phyloP scores from a whole-genome alignment of 2,888 invertebrate species.

The Drepanosiphum platanoidis region DNA sequence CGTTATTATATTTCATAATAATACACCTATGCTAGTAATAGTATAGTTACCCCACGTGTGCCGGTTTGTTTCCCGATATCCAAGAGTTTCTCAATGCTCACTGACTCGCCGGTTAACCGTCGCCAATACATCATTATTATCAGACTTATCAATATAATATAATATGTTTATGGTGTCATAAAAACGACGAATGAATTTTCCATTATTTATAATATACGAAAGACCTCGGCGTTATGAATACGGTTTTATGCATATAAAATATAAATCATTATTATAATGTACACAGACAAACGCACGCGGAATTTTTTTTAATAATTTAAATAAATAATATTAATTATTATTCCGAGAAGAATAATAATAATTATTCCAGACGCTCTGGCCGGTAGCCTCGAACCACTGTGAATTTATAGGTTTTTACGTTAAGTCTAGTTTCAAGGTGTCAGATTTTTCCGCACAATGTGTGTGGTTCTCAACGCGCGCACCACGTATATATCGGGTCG shows the following conservation, averaged over 20 bases:
- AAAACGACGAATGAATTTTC: constrained; percentile 22
- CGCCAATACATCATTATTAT: constrained; percentile 22
- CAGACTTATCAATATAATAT: constrained; percentile 3
- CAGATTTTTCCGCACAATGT: background rate
- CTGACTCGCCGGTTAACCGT: background rate
- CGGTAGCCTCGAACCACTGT: constrained; percentile 28
- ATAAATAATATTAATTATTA: constrained; percentile 12
- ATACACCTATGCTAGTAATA: background rate
- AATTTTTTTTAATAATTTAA: background rate
- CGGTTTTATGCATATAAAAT: constrained; percentile 17
- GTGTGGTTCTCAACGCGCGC: background rate
- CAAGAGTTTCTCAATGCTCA: background rate
- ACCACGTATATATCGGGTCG: background rate
- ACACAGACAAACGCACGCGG: background rate
- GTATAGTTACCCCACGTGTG: background rate
- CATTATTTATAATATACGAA: constrained; percentile 10
- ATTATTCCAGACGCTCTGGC: constrained; percentile 5
- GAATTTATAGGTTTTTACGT: constrained; percentile 2
- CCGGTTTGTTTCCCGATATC: background rate
- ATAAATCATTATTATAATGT: background rate
- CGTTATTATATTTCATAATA: constrained; percentile 10
- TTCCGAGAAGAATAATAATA: background rate
- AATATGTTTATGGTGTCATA: constrained; percentile 18
- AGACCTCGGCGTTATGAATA: constrained; percentile 24
- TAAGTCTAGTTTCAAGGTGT: constrained; percentile 19